phyloP scores from a whole-genome alignment of 1,140 invertebrate species.

The Diploscapter pachys region DNA sequence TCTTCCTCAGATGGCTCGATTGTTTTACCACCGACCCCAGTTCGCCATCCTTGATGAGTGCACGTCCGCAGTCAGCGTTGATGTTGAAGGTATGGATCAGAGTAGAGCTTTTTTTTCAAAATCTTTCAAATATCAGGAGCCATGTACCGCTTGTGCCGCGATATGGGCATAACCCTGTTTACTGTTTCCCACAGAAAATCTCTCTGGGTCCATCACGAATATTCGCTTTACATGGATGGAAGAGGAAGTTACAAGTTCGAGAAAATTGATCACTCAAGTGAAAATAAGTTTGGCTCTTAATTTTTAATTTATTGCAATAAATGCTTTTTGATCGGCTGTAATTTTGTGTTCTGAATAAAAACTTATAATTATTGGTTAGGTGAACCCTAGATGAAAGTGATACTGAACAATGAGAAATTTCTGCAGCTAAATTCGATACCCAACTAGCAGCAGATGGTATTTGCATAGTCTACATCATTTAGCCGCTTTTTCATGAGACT shows the following conservation, averaged over 20 bases:
- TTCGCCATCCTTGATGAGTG: conserved; percentile 98
- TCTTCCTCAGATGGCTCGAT: conserved; percentile 77
- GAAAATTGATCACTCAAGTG: conserved; percentile 70
- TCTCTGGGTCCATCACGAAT: conserved; percentile 88
- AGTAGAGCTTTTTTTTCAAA: conserved; percentile 1
- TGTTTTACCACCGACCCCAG: conserved; percentile 93
- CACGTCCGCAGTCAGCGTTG: conserved; percentile 88
- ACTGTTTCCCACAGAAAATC: conserved; percentile 94
- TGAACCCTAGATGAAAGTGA: too few relatives aligned
- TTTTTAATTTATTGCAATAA: neutral
- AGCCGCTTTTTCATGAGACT: too few relatives aligned
- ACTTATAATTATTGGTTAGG: too few relatives aligned
- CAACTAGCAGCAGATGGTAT: too few relatives aligned
- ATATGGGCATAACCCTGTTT: conserved; percentile 86
- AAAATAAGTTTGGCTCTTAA: conserved; percentile 30
- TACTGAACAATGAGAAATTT: too few relatives aligned
- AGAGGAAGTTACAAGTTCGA: conserved; percentile 81
- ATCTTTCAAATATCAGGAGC: conserved; percentile 62
- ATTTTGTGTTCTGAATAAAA: too few relatives aligned
- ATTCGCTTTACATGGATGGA: conserved; percentile 90
- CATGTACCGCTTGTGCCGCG: conserved; percentile 87
- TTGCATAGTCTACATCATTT: too few relatives aligned
- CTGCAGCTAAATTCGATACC: too few relatives aligned
- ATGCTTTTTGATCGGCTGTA: too few relatives aligned
- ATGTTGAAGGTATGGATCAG: conserved; percentile 73